Percentiles rank a stretch among this genome's conserved stretches.
Conservation (phyloP, 2,797 vertebrate species). For the Remorina albescens region DNA sequence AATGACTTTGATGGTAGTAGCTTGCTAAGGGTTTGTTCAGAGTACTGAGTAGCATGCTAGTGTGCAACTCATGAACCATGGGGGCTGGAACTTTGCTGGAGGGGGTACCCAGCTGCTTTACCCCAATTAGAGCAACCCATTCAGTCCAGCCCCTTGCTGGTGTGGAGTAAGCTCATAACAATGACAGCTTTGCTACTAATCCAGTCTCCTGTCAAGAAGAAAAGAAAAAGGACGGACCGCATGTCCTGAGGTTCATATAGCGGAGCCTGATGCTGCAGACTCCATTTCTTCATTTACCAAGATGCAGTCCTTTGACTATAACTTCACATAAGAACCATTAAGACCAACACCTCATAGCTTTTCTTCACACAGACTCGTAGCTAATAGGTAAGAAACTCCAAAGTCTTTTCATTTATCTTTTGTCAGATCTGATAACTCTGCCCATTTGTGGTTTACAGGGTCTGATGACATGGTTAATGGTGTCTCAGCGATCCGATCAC, state of each 20-base stretch:
- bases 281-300: background rate
- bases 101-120: constrained; percentile 54
- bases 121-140: constrained; percentile 60
- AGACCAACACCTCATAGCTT: background rate
- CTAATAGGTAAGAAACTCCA: constrained; percentile 10
- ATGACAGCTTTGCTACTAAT: constrained; percentile 26
- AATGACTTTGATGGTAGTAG: constrained; percentile 19
- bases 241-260: background rate
- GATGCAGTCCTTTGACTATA: background rate
- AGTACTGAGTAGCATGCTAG: constrained; percentile 31
- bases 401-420: constrained; percentile 36
- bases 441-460: constrained; percentile 31
- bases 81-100: constrained; percentile 51
- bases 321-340: background rate
- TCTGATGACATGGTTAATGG: constrained; percentile 53
- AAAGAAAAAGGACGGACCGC: constrained; percentile 1
- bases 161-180: constrained; percentile 31
- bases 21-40: constrained; percentile 17
- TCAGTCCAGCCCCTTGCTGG: constrained; percentile 38
- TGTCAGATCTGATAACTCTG: constrained; percentile 32
- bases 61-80: constrained; percentile 15
- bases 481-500: constrained; percentile 29
- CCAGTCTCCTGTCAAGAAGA: constrained; percentile 1
- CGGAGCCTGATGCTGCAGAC: constrained; percentile 11
- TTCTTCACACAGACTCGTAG: background rate